Conservation (phyloP, 1,140 invertebrate genomes). For the Drosophila aff. region DNA sequence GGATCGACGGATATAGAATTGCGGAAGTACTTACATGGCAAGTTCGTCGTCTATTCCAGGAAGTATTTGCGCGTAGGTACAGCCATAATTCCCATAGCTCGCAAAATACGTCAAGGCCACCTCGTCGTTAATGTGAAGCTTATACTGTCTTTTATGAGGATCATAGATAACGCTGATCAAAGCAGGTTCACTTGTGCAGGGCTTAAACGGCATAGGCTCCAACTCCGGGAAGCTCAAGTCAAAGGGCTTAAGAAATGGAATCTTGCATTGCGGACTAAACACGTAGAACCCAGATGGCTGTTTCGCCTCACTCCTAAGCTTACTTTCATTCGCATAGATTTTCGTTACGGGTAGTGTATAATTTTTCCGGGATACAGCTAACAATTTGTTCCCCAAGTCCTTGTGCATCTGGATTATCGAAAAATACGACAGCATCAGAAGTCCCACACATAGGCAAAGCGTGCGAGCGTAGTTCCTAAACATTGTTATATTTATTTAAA, state of each 20-base stretch:
- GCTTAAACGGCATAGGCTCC: slow-evolving; percentile 86
- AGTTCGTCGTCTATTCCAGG: background rate
- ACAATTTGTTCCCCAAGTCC: background rate
- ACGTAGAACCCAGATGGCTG: slow-evolving; percentile 27
- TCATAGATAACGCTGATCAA: slow-evolving; percentile 85
- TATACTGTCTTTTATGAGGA: slow-evolving; percentile 41
- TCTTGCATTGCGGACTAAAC: slow-evolving; percentile 39
- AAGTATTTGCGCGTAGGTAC: slow-evolving; percentile 12
- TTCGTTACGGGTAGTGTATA: background rate
- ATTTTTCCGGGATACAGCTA: background rate
- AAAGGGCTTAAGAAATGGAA: slow-evolving; percentile 87
- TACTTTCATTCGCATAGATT: background rate
- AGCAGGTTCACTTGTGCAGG: slow-evolving; percentile 85
- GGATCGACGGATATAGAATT: background rate
- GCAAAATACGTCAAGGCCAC: slow-evolving; percentile 58
- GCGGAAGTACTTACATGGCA: slow-evolving; percentile 17
- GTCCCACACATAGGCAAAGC: background rate
- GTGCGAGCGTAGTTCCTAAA: slow-evolving; percentile 14
- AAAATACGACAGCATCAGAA: slow-evolving; percentile 19
- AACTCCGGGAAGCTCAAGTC: slow-evolving; percentile 86
- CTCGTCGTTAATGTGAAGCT: slow-evolving; percentile 53
- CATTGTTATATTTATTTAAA: slow-evolving; percentile 17
- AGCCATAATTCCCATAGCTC: slow-evolving; percentile 9
- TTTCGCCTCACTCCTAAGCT: background rate
- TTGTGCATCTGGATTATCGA: background rate